These are phyloP conservation scores for Smutsia gigantea DNA, from an alignment of 2,797 vertebrate genomes.

Conservation along the genomic window DNA sequence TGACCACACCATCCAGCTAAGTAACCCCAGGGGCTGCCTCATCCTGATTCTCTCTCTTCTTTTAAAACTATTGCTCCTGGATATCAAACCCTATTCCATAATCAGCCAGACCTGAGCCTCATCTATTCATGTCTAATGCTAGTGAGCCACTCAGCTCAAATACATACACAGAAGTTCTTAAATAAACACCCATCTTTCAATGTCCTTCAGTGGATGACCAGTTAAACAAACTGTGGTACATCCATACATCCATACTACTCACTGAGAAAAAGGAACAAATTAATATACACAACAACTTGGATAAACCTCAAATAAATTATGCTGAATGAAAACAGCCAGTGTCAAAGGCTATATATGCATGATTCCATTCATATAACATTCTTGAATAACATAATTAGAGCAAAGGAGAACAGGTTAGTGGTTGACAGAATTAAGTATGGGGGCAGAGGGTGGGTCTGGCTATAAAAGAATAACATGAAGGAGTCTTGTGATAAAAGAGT, in stretches of 20 bases:
- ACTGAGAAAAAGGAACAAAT: neutral
- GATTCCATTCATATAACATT: neutral
- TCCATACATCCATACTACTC: neutral
- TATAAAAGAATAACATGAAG: neutral
- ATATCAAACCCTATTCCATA: neutral
- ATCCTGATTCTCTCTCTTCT: neutral
- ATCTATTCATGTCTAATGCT: neutral
- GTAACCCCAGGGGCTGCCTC: neutral
- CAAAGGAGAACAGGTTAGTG: neutral
- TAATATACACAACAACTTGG: neutral
- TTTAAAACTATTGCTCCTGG: neutral
- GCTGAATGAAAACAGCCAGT: neutral
- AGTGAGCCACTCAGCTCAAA: neutral
- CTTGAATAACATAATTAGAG: neutral
- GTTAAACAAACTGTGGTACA: neutral
- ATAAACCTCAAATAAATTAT: neutral
- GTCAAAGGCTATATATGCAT: neutral
- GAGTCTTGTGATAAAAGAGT: neutral
- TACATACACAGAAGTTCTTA: neutral
- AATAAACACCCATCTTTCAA: neutral
- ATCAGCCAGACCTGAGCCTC: neutral
- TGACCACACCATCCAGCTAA: neutral
- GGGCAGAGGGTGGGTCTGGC: neutral
- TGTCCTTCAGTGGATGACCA: neutral
- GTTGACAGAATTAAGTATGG: neutral